Evolutionary conservation across 2,113 vertebrate genomes (phyloP), one percentile per base, ranked within the genome.

Genomic region (Calyptomena viridis): DNA sequence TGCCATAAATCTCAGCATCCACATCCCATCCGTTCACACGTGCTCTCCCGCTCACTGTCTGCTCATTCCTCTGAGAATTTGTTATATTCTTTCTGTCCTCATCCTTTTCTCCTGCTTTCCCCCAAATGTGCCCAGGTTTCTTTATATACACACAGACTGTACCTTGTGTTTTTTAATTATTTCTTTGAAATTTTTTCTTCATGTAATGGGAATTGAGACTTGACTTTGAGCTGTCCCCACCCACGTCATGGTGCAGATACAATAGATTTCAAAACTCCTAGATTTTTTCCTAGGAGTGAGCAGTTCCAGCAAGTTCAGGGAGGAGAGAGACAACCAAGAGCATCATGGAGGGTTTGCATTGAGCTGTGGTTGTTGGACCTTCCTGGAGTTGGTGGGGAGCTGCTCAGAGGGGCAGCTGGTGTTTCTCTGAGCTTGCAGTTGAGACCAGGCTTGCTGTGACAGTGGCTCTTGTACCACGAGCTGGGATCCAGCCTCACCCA

Each of bases 1-100:
- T 97, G 98, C 98, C 98, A 99, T 99, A 99, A 99, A 99, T 99
- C 99, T 99, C 79, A 82, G 94, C 82, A 76, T 98, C 98, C 97
- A 90, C 98, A 97, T 97, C 97, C 98, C 98, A 98, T 98, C 97
- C 77, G 25, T 94, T 95, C 94, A 80, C 93, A 89, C 84, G 3
- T 72, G 55, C 77, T 91, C 6, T 87, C 52, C 33, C 3, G 7
- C 84, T 92, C 66, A 4, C 97, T 96, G 98, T 97, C 98, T 96
- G 95, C 95, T 96, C 95, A n/a, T 98, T 97, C 97, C 96, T 97
- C 96, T 96, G 95, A 53, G 93, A 3, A 3, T 84, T 69, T 97
- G 95, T 77, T 92, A 40, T 87, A 83, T 95, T 94, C 72, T 73
- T 74, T 97, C 96, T 83, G 75, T 91, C n/a, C 37, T 93, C n/a